These are phyloP conservation scores for Geopemphigus sp. DNA, from an alignment of 1,140 invertebrate species.

Conservation along the genomic window DNA sequence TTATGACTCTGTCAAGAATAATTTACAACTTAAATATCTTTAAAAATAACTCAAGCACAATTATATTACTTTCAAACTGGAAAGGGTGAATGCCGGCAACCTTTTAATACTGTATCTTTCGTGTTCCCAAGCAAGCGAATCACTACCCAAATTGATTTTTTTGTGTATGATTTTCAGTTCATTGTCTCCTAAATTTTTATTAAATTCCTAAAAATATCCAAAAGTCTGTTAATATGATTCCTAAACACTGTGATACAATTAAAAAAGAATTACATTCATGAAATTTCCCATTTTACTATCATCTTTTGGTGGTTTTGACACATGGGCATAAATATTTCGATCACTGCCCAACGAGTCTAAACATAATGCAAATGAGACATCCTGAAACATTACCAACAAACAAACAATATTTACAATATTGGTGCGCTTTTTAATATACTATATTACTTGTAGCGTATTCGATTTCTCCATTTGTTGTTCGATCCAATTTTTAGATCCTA, in stretches of 20 bases:
- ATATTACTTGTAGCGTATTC: constrained; percentile 44
- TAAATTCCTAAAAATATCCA: constrained; percentile 21
- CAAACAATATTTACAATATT: not conserved
- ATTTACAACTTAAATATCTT: not conserved
- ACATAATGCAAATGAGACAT: constrained; percentile 86
- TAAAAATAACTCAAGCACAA: not conserved
- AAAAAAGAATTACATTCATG: constrained; percentile 60
- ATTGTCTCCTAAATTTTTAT: constrained; percentile 47
- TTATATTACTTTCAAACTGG: constrained; percentile 64
- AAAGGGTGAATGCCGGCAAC: constrained; percentile 87
- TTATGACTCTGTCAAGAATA: constrained; percentile 58
- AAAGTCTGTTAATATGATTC: not conserved
- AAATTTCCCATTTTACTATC: constrained; percentile 71
- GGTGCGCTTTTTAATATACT: not conserved
- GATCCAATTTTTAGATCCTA: constrained; percentile 93
- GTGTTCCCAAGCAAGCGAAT: constrained; percentile 93
- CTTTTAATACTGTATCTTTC: constrained; percentile 91
- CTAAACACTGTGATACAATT: not conserved
- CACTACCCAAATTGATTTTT: constrained; percentile 96
- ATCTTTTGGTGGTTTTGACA: constrained; percentile 93
- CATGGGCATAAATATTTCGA: constrained; percentile 80
- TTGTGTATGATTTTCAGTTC: constrained; percentile 82
- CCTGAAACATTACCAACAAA: constrained; percentile 60
- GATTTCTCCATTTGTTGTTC: constrained; percentile 82
- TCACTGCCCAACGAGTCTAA: constrained; percentile 78